A percentile compares a stretch with the other conserved stretches of the same genome.
These are phyloP conservation scores for Rhagologus leucostigma DNA, from an alignment of 2,113 vertebrate species.

Conservation along the genomic window DNA sequence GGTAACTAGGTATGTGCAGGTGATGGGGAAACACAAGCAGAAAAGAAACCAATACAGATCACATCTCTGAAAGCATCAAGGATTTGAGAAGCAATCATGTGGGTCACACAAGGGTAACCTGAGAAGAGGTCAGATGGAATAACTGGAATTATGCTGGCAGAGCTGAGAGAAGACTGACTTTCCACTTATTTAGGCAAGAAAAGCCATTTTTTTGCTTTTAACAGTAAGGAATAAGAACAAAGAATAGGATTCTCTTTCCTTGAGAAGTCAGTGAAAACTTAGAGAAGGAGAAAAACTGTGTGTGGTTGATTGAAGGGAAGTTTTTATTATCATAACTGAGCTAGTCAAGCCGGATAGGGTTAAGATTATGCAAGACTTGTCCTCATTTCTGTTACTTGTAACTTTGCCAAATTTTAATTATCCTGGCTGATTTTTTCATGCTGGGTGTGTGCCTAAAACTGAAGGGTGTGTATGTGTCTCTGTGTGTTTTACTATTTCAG, in stretches of 20 bases:
- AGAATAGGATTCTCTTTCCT: not conserved
- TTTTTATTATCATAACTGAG: not conserved
- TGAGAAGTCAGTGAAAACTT: not conserved
- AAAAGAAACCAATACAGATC: not conserved
- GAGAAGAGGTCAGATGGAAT: not conserved
- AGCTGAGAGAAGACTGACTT: not conserved
- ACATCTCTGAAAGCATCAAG: not conserved
- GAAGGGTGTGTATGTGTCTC: not conserved
- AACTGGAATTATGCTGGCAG: not conserved
- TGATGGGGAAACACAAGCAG: not conserved
- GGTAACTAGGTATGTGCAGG: not conserved
- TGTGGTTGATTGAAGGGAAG: not conserved
- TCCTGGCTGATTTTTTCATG: not conserved
- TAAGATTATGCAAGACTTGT: slow-evolving; percentile 21
- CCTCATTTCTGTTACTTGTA: slow-evolving; percentile 14
- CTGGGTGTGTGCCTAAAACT: not conserved
- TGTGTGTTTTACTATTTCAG: not conserved
- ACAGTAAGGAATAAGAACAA: not conserved
- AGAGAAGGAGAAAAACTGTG: not conserved
- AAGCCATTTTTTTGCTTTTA: not conserved
- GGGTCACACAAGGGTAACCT: not conserved
- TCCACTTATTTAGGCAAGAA: not conserved
- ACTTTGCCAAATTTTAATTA: slow-evolving; percentile 29
- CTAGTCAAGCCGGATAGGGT: not conserved
- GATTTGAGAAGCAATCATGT: not conserved